A percentile compares a stretch with the other conserved stretches of the same genome.
phyloP scores from a whole-genome alignment of 2,797 vertebrate species.

The Decapterus maruadsi region DNA sequence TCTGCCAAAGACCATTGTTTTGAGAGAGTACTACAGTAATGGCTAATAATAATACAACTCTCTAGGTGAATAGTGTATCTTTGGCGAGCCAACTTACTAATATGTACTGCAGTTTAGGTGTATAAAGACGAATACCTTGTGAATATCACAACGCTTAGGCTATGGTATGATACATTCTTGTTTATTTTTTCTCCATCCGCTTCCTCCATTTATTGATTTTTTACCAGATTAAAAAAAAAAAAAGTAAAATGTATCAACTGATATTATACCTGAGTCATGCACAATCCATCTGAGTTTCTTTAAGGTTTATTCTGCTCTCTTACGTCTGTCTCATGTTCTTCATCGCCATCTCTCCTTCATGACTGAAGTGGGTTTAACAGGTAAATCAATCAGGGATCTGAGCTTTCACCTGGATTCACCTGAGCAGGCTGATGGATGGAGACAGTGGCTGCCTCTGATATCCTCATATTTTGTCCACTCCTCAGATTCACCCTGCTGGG shows the following conservation, averaged over 20 bases:
- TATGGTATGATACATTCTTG: not conserved
- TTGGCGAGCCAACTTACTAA: not conserved
- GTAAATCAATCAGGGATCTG: conserved; percentile 70
- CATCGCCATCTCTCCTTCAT: conserved; percentile 46
- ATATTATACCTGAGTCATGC: conserved; percentile 20
- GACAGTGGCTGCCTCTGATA: conserved; percentile 65
- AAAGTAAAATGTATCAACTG: too few species aligned
- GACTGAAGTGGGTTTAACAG: conserved; percentile 61
- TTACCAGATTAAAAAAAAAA: too few species aligned
- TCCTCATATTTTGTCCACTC: conserved; percentile 72
- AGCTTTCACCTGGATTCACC: conserved; percentile 70
- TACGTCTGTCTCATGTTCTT: conserved; percentile 26
- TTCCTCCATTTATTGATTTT: conserved; percentile 3
- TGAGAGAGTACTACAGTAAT: not conserved
- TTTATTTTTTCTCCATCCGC: not conserved
- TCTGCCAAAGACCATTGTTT: not conserved
- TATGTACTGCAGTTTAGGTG: too few species aligned
- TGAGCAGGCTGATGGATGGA: conserved; percentile 72
- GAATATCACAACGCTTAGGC: conserved; percentile 7
- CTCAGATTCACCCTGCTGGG: conserved; percentile 54
- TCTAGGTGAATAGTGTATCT: not conserved
- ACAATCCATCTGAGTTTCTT: conserved; percentile 28
- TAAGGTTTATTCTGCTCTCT: conserved; percentile 26
- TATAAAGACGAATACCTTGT: not conserved
- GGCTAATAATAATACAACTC: not conserved